phyloP scores from a whole-genome alignment of 1,140 invertebrate genomes.

The Drosophila jambulina region DNA sequence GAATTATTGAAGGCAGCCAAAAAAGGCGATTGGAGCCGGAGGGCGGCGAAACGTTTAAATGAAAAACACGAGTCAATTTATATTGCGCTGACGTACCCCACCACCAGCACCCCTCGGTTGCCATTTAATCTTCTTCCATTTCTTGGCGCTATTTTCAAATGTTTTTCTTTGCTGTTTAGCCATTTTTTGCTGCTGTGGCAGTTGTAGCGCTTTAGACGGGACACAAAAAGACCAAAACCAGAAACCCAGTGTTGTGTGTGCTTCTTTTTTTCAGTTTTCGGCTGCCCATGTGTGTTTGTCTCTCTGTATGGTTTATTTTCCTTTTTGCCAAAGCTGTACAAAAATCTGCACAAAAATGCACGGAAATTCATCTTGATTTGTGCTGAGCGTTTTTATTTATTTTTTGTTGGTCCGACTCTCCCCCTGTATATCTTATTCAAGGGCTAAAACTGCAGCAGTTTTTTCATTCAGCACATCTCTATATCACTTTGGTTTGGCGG shows the following conservation, averaged over 20 bases:
- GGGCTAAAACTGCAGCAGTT: constrained; percentile 47
- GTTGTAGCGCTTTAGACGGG: constrained; percentile 42
- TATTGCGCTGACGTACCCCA: constrained; percentile 51
- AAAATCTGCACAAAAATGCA: constrained; percentile 79
- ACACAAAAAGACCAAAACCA: constrained; percentile 43
- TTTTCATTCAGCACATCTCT: constrained; percentile 46
- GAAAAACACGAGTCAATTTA: constrained; percentile 80
- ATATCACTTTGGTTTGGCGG: constrained; percentile 62
- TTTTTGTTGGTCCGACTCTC: constrained; percentile 7
- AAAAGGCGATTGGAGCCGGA: constrained; percentile 20
- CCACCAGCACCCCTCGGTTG: constrained; percentile 13
- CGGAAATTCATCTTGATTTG: constrained; percentile 83
- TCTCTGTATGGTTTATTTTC: constrained; percentile 26
- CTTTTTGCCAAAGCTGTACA: constrained; percentile 47
- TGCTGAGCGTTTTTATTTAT: constrained; percentile 65
- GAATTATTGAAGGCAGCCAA: constrained; percentile 68
- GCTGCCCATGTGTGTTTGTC: constrained; percentile 25
- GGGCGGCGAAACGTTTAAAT: constrained; percentile 56
- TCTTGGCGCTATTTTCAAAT: constrained; percentile 68
- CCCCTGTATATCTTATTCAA: constrained; percentile 48
- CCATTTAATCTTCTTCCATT: constrained; percentile 56
- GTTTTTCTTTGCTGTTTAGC: constrained; percentile 65
- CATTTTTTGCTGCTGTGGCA: constrained; percentile 53
- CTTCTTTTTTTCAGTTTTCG: constrained; percentile 43
- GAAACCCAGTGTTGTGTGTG: constrained; percentile 41